Conservation (phyloP, 1,140 invertebrate species). For the Bacillus rossius region DNA sequence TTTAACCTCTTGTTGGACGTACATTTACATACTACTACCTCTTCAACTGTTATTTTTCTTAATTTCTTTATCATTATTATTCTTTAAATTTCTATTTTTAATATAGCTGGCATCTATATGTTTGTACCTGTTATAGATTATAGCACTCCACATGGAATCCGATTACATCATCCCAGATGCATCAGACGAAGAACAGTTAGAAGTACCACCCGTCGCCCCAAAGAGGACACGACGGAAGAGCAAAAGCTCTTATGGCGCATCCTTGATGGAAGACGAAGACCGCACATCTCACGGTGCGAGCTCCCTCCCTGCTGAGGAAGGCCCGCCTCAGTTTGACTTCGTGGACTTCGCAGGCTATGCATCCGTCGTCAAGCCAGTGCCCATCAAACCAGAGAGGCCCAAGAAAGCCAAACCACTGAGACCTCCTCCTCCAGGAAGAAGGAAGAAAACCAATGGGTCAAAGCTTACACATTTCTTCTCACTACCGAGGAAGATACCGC, state of each 20-base stretch:
- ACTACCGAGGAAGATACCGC: conserved; percentile 38
- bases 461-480: conserved; percentile 46
- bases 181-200: conserved; percentile 37
- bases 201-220: conserved; percentile 35
- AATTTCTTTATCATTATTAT: no score
- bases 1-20: no score
- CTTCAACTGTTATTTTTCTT: no score
- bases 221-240: conserved; percentile 40
- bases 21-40: no score
- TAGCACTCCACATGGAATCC: conserved; percentile 54
- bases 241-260: conserved; percentile 43
- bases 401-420: conserved; percentile 14
- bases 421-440: conserved; percentile 1
- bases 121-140: conserved; percentile 51
- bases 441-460: conserved; percentile 6
- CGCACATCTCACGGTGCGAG: conserved; percentile 64
- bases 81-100: no score
- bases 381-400: conserved; percentile 6
- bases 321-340: conserved; percentile 5
- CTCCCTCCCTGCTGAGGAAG: conserved; percentile 41
- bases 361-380: conserved; percentile 46
- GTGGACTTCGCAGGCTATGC: conserved; percentile 57
- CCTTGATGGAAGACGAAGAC: conserved; percentile 55
- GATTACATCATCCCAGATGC: conserved; percentile 53
- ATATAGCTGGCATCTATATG: no score